Base-by-base conservation (phyloP, 2,888 invertebrate genomes). In the Polietes domitor region DNA sequence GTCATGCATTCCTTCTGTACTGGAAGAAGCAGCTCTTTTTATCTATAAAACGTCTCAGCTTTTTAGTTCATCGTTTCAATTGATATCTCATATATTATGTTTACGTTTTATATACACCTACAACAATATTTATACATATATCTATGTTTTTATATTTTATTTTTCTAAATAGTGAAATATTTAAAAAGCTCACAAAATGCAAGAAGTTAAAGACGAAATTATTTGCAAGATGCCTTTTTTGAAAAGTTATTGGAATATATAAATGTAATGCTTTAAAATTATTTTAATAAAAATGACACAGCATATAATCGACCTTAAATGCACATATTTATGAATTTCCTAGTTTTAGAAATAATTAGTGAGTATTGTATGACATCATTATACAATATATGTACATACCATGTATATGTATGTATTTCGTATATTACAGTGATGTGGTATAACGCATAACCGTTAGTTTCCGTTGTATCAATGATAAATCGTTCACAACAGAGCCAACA, bases 241-340 rank as follows among this genome's bases (percentile, higher is more conserved):
- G 6, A 61, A 24, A 26, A 9, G 15, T 47, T 4, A 12, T 47
- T 12, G 47, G 47, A 47, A 47, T n/a, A 12, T 37, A 65, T 65
- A 65, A 37, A 65, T 65, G 65, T 65, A 41, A 65, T 41, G 65
- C 65, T 65, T 65, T 4, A 53, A 21, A 53, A 50, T 50, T 19
- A 19, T 19, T 53, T 7, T 21, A 65, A 65, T 65, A 65, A 65
- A 65, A 53, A 19, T 65, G 37, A 32, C 65, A 65, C 65, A 0
- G 65, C 65, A 41, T 65, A 9, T 41, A 28, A 41, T 10, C 32
- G 28, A 26, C 12, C n/a, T 28, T 32, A 32, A 17, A 17, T 41
- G 37, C 17, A 41, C 19, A 17, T 15, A 47, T 47, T 12, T 10
- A 41, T 41, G 10, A 41, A 32, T 32, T 32, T 37, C 12, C 10